phyloP scores from a whole-genome alignment of 2,113 vertebrate genomes.

The Narcine bancroftii region DNA sequence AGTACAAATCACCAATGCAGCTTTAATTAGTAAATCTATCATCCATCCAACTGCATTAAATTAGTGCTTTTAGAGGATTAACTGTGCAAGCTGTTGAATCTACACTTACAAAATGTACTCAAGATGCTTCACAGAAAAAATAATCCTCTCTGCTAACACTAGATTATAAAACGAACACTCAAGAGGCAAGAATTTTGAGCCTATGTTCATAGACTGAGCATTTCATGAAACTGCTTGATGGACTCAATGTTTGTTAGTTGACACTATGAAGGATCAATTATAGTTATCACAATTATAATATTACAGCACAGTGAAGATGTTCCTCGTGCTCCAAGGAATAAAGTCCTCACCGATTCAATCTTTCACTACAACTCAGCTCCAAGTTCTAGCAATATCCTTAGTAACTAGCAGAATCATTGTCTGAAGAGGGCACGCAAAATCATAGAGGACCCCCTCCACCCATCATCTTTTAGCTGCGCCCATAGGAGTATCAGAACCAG shows the following conservation, averaged over 20 bases:
- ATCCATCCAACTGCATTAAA: not conserved
- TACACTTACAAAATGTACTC: not conserved
- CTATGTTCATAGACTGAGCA: not conserved
- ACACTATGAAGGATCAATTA: not conserved
- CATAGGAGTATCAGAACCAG: too few relatives aligned
- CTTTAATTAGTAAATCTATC: not conserved
- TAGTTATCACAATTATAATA: too few relatives aligned
- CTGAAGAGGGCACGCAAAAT: too few relatives aligned
- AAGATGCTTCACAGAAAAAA: not conserved
- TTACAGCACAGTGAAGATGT: too few relatives aligned
- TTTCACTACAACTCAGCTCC: too few relatives aligned
- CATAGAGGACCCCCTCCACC: too few relatives aligned
- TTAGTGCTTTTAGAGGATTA: constrained; percentile 13
- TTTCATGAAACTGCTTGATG: not conserved
- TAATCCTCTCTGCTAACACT: not conserved
- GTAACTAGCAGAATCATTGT: too few relatives aligned
- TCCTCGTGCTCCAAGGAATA: too few relatives aligned
- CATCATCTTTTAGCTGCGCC: too few relatives aligned
- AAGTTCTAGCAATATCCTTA: too few relatives aligned
- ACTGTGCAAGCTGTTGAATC: not conserved
- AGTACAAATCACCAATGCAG: not conserved
- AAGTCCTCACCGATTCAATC: too few relatives aligned
- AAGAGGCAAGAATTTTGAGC: not conserved
- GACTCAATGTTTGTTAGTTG: not conserved
- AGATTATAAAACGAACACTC: not conserved